phyloP scores from a whole-genome alignment of 2,113 vertebrate species.

The Rafetus swinhoei region DNA sequence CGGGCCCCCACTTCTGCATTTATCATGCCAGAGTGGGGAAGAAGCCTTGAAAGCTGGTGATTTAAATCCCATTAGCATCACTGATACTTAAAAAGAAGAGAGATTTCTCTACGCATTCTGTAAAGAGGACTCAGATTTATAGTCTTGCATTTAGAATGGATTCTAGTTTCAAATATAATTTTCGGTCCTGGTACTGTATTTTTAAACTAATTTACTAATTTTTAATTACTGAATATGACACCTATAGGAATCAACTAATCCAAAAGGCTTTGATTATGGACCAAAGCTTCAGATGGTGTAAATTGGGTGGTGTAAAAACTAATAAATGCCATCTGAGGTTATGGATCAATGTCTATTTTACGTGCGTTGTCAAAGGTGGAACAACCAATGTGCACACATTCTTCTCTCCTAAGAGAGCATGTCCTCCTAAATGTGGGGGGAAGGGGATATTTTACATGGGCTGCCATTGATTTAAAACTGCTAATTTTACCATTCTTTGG shows the following conservation, averaged over 20 bases:
- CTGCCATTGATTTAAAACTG: not conserved
- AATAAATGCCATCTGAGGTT: not conserved
- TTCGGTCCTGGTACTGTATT: not conserved
- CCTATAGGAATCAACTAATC: not conserved
- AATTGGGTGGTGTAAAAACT: not conserved
- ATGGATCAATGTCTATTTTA: not conserved
- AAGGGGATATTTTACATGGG: not conserved
- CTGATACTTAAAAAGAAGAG: not conserved
- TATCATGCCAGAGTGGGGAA: too few relatives aligned
- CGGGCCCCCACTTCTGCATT: too few relatives aligned
- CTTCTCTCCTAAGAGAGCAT: rapidly evolving
- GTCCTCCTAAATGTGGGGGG: not conserved
- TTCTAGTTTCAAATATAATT: not conserved
- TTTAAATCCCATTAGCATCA: not conserved
- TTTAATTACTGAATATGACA: not conserved
- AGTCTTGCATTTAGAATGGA: not conserved
- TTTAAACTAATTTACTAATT: not conserved
- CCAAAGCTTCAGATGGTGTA: not conserved
- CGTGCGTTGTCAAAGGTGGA: not conserved
- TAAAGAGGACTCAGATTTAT: not conserved
- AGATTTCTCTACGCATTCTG: not conserved
- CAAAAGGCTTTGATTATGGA: not conserved
- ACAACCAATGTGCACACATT: not conserved
- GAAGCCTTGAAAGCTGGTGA: not conserved
- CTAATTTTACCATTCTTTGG: conserved; percentile 2